phyloP scores from a whole-genome alignment of 2,113 vertebrate species.

The rat (Rattus norvegicus) region DNA sequence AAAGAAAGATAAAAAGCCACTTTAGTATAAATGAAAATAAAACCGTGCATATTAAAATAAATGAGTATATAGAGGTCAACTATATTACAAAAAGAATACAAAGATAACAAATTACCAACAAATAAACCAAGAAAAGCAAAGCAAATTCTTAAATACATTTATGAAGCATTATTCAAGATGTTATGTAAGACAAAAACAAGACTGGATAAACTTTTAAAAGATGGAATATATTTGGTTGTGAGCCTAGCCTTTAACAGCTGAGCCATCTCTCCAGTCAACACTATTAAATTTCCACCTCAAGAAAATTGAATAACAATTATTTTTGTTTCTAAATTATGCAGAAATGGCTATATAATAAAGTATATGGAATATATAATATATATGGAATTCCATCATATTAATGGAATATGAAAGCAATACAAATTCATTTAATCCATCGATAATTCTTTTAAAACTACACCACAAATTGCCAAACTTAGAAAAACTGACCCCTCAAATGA shows the following conservation, averaged over 20 bases:
- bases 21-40: background rate
- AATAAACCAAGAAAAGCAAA: background rate
- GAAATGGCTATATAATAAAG: background rate
- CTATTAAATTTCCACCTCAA: background rate
- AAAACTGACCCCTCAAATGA: background rate
- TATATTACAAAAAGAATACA: background rate
- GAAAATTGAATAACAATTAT: background rate
- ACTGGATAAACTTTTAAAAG: background rate
- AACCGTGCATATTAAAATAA: background rate
- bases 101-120: background rate
- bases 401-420: background rate
- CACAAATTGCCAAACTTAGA: background rate
- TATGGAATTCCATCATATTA: background rate
- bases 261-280: no score
- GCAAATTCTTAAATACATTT: background rate
- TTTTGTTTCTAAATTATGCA: background rate
- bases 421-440: background rate
- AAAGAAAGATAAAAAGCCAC: background rate
- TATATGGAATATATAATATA: background rate
- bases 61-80: background rate
- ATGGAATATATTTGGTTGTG: no score
- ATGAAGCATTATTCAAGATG: background rate
- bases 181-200: background rate
- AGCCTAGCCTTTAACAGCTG: no score
- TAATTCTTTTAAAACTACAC: background rate